Base-by-base conservation (phyloP, 2,113 vertebrate species). In the Labrus mixtus region DNA sequence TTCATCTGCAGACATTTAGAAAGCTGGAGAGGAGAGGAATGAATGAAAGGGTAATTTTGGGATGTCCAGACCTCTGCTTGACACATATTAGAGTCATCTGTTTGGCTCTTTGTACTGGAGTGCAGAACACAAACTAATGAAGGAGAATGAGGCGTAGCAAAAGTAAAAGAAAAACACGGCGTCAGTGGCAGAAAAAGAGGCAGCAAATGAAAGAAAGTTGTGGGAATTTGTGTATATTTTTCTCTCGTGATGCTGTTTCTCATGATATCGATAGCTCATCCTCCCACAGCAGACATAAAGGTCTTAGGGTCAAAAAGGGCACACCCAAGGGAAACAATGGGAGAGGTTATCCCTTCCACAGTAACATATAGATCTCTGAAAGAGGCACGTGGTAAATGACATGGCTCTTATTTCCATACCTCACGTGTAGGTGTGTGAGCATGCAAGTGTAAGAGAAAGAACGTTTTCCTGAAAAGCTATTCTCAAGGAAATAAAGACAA, bases 1-100 rank as follows among this genome's bases (percentile, higher is more conserved):
- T 86, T 91, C 91, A 89, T 92, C 87, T 92, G 89, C 83, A 91
- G 90, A 88, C 86, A 85, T 90, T 94, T 91, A 89, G 61, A 69
- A 69, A 80, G 57, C 82, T 81, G 75, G 84, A 81, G 62, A 48
- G 76, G 72, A 71, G 75, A 68, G 17, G 51, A 0, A 78, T 63
- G 58, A 73, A 60, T 70, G 69, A 66, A 76, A 84, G 62, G 74
- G 50, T 17, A 60, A 64, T 65, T 64, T 78, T 0, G 15, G 65
- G 57, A 58, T 56, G 53, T 39, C 8, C 45, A 16, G 65, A 73
- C 67, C 56, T 61, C 46, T 56, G 22, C n/a, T 17, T 50, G 55
- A 65, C 25, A 78, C 50, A 55, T 41, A n/a, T 15, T 17, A 43
- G 3, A n/a, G 16, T 78, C 48, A 25, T 55, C 37, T 70, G 10